Evolutionary conservation across 1,140 invertebrate genomes (phyloP).

Genomic region (Aricia agestis): DNA sequence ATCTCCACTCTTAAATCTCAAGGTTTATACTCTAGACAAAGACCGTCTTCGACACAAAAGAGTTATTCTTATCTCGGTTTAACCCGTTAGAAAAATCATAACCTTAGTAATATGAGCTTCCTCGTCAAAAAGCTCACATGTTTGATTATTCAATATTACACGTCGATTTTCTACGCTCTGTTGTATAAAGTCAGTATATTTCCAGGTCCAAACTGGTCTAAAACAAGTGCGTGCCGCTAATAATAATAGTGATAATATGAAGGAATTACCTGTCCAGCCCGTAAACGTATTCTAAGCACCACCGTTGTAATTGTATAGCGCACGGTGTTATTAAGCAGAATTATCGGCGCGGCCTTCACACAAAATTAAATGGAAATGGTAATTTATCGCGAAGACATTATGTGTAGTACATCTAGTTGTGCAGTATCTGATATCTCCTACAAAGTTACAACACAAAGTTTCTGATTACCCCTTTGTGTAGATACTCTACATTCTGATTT

Average conservation of each 20-base stretch:
- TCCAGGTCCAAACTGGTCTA: neutral
- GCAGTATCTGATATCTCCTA: neutral
- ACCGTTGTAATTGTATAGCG: neutral
- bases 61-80: neutral
- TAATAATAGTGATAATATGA: neutral
- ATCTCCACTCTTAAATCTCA: constrained; percentile 3
- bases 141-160: neutral
- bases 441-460: neutral
- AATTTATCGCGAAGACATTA: neutral
- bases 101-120: neutral
- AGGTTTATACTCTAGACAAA: neutral
- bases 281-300: neutral
- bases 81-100: neutral
- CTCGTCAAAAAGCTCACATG: no score
- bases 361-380: neutral
- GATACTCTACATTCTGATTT: no score
- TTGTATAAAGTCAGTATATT: neutral
- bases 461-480: no score
- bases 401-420: neutral
- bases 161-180: neutral
- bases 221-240: neutral
- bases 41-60: neutral
- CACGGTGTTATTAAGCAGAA: neutral
- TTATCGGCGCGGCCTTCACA: neutral
- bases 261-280: neutral